These are phyloP conservation scores for Phenacoccus solenopsis DNA, from an alignment of 1,140 invertebrate species.

Conservation along the genomic window DNA sequence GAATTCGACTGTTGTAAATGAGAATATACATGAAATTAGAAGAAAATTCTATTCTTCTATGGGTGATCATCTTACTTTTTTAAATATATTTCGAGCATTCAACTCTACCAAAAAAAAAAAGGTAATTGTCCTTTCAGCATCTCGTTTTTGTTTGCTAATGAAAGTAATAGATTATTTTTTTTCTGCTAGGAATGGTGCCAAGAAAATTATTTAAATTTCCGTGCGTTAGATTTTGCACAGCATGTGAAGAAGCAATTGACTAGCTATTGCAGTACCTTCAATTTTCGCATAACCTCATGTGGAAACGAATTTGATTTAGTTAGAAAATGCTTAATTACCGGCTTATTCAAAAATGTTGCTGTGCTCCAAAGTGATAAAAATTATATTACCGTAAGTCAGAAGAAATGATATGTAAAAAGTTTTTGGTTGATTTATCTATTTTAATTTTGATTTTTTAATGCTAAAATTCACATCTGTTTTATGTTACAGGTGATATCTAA, in stretches of 20 bases:
- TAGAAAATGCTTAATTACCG: conserved; percentile 63
- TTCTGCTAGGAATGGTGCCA: conserved; percentile 69
- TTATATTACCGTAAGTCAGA: conserved; percentile 52
- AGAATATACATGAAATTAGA: conserved; percentile 51
- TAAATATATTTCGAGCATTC: conserved; percentile 79
- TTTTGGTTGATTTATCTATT: background rate
- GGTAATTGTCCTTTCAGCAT: conserved; percentile 32
- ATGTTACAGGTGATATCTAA: conserved; percentile 47
- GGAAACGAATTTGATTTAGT: conserved; percentile 56
- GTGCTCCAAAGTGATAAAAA: conserved; percentile 61
- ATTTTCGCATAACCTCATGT: conserved; percentile 42
- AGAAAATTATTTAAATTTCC: conserved; percentile 75
- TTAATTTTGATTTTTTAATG: conserved; percentile 9
- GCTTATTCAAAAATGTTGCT: conserved; percentile 82
- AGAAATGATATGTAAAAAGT: background rate
- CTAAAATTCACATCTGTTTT: conserved; percentile 25
- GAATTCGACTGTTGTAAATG: conserved; percentile 38
- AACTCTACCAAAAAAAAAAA: conserved; percentile 58
- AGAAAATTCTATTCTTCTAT: conserved; percentile 72
- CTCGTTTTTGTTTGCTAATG: background rate
- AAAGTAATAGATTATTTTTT: background rate
- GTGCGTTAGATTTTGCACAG: conserved; percentile 69
- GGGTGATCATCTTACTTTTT: conserved; percentile 84
- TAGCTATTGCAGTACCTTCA: conserved; percentile 48
- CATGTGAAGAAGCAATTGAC: conserved; percentile 72